Base-by-base conservation (phyloP, 92 coral and sea anemone species). In the Porites rus region DNA sequence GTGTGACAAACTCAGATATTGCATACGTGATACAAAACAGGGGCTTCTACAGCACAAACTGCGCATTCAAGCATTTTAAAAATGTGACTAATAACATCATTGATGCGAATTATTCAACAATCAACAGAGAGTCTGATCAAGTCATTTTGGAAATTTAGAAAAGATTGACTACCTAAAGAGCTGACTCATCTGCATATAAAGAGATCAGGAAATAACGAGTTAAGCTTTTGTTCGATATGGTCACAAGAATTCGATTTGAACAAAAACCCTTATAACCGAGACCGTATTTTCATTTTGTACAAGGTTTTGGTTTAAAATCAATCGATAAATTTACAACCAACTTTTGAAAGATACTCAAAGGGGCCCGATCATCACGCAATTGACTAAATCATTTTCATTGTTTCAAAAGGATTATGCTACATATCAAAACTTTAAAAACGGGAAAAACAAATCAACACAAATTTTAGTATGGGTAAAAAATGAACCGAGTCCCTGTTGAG, bases 301-400 rank as follows among this genome's bases (percentile, higher is more conserved):
- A 18, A 24, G 61, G 17, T 56, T 11, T 72, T 24, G 51, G 51
- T 50, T 7, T 72, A 17, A 6, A 31, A 70, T 72, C 77, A 46
- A 19, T 54, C 19, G 25, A 72, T 51, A 6, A 31, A 13, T 43
- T 54, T 72, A 46, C 50, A 18, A 10, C 24, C 20, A 72, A 72
- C 46, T 11, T n/a, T 67, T 72, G 69, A 69, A 80, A 54, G 63
- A 75, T 64, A 70, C 75, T 56, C 76, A 72, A 59, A 28, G 63
- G 14, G 54, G 28, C 22, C 51, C 31, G 31, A 28, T 28, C 84
- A 65, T 21, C 60, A 51, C 21, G 58, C 76, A 38, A 81, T 38
- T 4, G 38, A 31, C 68, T 24, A 54, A 51, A 70, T 8, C 13
- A 70, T 81, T 70, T 81, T 58, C 14, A 74, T 74, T 21, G 46